These are phyloP conservation scores for Neoascia interrupta DNA, from an alignment of 2,888 invertebrate genomes.

Conservation along the genomic window DNA sequence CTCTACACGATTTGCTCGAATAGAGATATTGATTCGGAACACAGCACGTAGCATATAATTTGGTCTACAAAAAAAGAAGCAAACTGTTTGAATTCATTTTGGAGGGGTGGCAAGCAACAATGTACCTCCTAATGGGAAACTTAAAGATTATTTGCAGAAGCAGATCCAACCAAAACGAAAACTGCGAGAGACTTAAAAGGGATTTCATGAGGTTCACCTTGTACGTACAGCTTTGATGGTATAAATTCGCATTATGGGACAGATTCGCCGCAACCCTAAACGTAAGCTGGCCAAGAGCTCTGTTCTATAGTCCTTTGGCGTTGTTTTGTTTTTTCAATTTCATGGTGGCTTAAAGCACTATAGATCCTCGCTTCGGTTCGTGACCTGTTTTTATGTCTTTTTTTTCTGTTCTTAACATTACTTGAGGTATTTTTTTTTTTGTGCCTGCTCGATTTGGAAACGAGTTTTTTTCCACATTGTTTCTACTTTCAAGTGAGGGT, in stretches of 20 bases:
- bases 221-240: not conserved
- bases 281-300: slow-evolving; percentile 24
- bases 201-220: not conserved
- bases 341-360: slow-evolving; percentile 53
- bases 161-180: not conserved
- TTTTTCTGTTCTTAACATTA: slow-evolving; percentile 15
- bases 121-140: too few species aligned
- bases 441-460: slow-evolving; percentile 35
- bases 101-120: not conserved
- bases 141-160: too few species aligned
- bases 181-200: not conserved
- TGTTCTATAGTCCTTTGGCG: slow-evolving; percentile 30
- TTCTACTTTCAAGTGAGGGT: slow-evolving; percentile 42
- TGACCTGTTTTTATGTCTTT: slow-evolving; percentile 53
- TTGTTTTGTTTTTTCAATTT: slow-evolving; percentile 39
- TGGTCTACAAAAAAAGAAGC: not conserved
- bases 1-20: slow-evolving; percentile 15
- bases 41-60: slow-evolving; percentile 12
- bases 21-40: slow-evolving; percentile 13
- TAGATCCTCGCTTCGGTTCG: slow-evolving; percentile 64
- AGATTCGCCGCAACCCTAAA: slow-evolving; percentile 7
- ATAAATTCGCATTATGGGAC: not conserved
- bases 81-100: not conserved
- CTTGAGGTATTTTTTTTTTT: slow-evolving; percentile 14
- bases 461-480: slow-evolving; percentile 49